Evolutionary conservation across 2,113 vertebrate species (phyloP).

Genomic region (Chaetura pelagica): DNA sequence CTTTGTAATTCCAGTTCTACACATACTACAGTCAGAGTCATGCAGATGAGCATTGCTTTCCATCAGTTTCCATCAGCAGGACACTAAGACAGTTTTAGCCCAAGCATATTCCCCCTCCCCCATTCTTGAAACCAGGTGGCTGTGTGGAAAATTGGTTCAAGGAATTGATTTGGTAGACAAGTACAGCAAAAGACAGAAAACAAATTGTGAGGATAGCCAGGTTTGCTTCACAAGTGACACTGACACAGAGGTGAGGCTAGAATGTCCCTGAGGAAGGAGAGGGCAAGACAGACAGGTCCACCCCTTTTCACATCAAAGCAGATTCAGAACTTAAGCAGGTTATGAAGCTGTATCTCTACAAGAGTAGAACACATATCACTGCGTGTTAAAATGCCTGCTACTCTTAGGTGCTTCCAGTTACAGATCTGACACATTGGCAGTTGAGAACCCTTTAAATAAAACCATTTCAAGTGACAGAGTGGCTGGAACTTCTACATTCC

Average conservation of each 20-base stretch:
- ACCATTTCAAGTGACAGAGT: neutral
- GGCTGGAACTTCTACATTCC: neutral
- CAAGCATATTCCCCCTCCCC: neutral
- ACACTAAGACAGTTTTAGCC: neutral
- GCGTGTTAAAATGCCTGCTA: neutral
- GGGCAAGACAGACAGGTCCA: neutral
- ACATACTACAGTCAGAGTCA: too few relatives aligned
- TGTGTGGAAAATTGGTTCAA: neutral
- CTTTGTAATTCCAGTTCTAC: neutral
- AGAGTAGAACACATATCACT: neutral
- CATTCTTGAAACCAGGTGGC: neutral
- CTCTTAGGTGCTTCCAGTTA: neutral
- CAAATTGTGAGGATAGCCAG: neutral
- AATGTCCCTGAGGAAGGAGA: neutral
- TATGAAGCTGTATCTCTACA: neutral
- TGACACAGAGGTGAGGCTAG: neutral
- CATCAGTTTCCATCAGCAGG: neutral
- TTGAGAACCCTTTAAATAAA: neutral
- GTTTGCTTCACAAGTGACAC: neutral
- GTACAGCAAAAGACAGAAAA: neutral
- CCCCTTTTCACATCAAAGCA: rapidly evolving
- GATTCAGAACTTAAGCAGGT: neutral
- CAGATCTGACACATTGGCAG: neutral
- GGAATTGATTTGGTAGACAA: neutral
- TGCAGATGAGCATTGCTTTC: neutral